Percentiles rank a stretch among this genome's conserved stretches.
phyloP scores from a whole-genome alignment of 2,113 vertebrate species.

The Xenotilapia leptura region DNA sequence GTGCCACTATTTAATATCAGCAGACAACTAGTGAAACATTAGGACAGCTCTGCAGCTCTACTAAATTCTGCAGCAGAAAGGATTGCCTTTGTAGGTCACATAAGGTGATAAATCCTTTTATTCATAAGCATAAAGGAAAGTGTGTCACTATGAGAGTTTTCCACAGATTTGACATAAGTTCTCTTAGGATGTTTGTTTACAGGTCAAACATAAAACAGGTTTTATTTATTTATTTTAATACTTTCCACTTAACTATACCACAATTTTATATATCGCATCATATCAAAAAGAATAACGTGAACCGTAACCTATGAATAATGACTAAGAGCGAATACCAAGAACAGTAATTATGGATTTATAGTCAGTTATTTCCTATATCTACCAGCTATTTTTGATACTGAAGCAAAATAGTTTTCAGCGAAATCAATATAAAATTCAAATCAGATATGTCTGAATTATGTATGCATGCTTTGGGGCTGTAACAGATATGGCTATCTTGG shows the following conservation, averaged over 20 bases:
- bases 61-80: neutral
- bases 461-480: conserved; percentile 44
- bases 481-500: conserved; percentile 54
- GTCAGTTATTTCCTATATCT: neutral
- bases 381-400: neutral
- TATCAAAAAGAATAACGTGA: neutral
- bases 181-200: neutral
- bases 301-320: neutral
- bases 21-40: neutral
- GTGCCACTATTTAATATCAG: neutral
- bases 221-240: neutral
- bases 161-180: neutral
- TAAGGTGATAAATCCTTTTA: neutral
- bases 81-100: neutral
- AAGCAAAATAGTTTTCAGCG: neutral
- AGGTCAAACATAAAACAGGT: neutral
- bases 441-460: conserved; percentile 55
- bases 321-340: neutral
- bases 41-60: neutral
- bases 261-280: neutral
- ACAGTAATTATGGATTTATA: neutral
- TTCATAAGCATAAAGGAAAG: neutral
- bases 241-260: neutral
- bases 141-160: neutral
- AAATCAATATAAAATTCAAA: conserved; percentile 51